phyloP scores from a whole-genome alignment of 2,888 invertebrate genomes.

The Tryphoninae sp. region DNA sequence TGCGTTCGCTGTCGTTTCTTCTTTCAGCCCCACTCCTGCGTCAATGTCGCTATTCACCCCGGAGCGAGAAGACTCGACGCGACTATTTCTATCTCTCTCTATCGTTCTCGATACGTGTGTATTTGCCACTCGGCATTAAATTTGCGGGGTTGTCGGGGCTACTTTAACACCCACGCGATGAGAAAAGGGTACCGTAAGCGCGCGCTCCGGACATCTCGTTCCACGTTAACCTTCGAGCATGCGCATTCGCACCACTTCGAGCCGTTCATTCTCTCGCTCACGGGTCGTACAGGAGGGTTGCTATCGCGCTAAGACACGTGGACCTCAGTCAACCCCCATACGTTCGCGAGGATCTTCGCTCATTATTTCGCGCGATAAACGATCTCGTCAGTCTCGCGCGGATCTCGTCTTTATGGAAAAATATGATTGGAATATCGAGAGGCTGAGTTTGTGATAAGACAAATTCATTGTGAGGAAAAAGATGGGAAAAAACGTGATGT shows the following conservation, averaged over 20 bases:
- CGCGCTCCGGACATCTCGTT: constrained; percentile 42
- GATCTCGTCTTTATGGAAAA: not conserved
- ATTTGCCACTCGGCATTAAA: not conserved
- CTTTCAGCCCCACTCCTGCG: not conserved
- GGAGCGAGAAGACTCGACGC: not conserved
- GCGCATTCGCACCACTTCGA: constrained; percentile 66
- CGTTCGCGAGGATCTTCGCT: constrained; percentile 70
- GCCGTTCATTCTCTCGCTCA: constrained; percentile 40
- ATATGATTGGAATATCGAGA: not conserved
- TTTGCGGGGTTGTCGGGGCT: constrained; percentile 16
- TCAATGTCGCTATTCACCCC: constrained; percentile 11
- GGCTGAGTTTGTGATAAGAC: constrained; percentile 57
- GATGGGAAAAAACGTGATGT: not conserved
- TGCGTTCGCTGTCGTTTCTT: constrained; percentile 1
- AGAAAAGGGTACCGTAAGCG: constrained; percentile 24
- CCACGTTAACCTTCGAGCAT: constrained; percentile 69
- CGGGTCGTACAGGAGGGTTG: constrained; percentile 68
- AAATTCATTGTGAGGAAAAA: not conserved
- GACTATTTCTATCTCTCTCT: not conserved
- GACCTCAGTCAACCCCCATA: constrained; percentile 75
- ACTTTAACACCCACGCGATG: constrained; percentile 25
- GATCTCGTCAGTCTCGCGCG: not conserved
- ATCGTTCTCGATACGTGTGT: not conserved
- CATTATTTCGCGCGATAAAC: constrained; percentile 40
- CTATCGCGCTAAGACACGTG: constrained; percentile 74